These are phyloP conservation scores for Euphydryas editha DNA, from an alignment of 2,888 invertebrate species.

Conservation along the genomic window DNA sequence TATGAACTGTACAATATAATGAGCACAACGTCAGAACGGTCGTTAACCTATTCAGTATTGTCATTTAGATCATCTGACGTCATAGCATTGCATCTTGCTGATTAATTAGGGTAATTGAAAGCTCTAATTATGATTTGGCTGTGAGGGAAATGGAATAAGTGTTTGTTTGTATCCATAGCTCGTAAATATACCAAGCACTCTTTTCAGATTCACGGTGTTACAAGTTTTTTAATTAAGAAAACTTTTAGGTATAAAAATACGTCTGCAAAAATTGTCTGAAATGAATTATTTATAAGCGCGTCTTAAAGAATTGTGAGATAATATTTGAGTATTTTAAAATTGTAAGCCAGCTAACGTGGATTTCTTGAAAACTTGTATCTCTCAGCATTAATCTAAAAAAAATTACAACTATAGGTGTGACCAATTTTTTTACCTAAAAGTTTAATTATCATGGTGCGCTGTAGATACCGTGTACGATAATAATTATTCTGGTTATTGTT, in stretches of 20 bases:
- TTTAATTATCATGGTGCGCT: too few species aligned
- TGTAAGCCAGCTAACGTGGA: too few species aligned
- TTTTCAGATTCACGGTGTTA: neutral
- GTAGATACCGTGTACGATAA: too few species aligned
- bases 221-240: conserved; percentile 8
- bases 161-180: conserved; percentile 45
- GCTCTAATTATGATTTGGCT: conserved; percentile 54
- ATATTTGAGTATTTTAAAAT: too few species aligned
- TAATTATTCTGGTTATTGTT: too few species aligned
- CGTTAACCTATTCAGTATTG: neutral
- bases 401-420: too few species aligned
- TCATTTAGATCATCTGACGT: conserved; percentile 2
- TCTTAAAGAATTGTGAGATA: too few species aligned
- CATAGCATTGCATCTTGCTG: conserved; percentile 25
- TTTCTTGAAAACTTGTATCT: too few species aligned
- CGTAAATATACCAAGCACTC: conserved; percentile 31
- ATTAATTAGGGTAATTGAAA: conserved; percentile 63
- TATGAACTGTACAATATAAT: neutral
- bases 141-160: conserved; percentile 49
- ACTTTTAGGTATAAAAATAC: neutral
- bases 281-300: neutral
- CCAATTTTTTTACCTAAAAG: too few species aligned
- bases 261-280: neutral
- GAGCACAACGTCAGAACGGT: neutral
- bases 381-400: too few species aligned